Conservation (phyloP, 2,888 invertebrate genomes). For the Hemicrepidius hirtus region DNA sequence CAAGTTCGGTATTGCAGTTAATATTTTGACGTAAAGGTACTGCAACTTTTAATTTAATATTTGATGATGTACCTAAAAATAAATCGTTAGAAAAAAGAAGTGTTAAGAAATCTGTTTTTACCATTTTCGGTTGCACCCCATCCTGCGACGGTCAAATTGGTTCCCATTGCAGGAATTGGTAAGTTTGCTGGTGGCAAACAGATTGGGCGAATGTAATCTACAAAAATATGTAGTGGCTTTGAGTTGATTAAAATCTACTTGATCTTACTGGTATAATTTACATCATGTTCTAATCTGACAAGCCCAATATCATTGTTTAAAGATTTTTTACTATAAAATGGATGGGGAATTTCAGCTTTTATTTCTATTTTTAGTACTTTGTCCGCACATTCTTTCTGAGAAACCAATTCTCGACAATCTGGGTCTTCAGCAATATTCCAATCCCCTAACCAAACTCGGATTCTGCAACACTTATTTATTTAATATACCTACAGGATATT, state of each 20-base stretch:
- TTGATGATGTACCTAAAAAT: slow-evolving; percentile 4
- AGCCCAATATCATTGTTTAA: slow-evolving; percentile 61
- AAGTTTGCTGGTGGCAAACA: slow-evolving; percentile 17
- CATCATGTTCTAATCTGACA: background rate
- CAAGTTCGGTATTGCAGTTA: slow-evolving; percentile 64
- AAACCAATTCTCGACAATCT: background rate
- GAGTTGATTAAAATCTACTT: background rate
- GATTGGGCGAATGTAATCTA: slow-evolving; percentile 26
- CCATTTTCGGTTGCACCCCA: slow-evolving; percentile 30
- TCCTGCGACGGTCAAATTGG: slow-evolving; percentile 6
- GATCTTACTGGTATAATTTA: slow-evolving; percentile 5
- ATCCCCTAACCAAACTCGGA: slow-evolving; percentile 51
- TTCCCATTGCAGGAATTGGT: background rate
- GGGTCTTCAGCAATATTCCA: slow-evolving; percentile 4
- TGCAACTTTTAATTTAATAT: slow-evolving; percentile 18
- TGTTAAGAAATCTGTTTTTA: no score
- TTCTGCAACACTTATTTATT: slow-evolving; percentile 16
- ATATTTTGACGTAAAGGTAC: slow-evolving; percentile 17
- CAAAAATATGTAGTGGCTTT: background rate
- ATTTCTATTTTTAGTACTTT: slow-evolving; percentile 2
- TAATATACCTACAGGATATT: background rate
- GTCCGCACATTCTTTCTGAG: slow-evolving; percentile 11
- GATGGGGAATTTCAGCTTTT: slow-evolving; percentile 24
- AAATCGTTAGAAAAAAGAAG: background rate
- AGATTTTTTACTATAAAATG: slow-evolving; percentile 58